Base-by-base conservation (phyloP, 2,888 invertebrate genomes). In the Caenorhabditis zanzibari region DNA sequence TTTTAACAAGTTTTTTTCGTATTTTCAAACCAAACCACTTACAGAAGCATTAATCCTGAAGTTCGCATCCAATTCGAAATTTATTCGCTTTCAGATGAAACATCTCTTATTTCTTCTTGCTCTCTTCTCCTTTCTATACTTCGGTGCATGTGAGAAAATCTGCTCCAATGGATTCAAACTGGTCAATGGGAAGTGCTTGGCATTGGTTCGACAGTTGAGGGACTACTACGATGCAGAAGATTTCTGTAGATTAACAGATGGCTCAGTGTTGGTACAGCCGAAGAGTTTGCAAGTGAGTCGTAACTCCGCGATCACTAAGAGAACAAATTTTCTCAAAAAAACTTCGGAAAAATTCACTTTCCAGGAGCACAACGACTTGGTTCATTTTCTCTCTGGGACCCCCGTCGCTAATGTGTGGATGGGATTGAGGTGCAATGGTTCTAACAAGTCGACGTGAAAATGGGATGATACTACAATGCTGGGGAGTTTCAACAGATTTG, bases 161-260 rank as follows among this genome's bases (percentile, higher is more conserved):
- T 54, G 54, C 26, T 24, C 54, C 26, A 54, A 26, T 24, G 54
- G 54, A 54, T 54, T 54, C 26, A 54, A 9, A 26, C 9, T 54
- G 26, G 54, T 54, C 54, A 54, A 54, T 14, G 26, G 22, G 1
- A 54, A 26, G 14, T 54, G 54, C 12, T 26, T 24, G 26, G 54
- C 2, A 12, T 6, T 54, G 2, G 54, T 54, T 14, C 24, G 26
- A 26, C 12, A 24, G 12, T 54, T 19, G 2, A 54, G 14, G 26
- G 22, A 26, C 14, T 26, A 54, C 14, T 5, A 10, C 4, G 14
- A 54, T 14, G 54, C 54, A 5, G 54, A 54, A 19, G 26, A 14
- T 5, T 9, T 12, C 2, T 54, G 54, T 24, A 10, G 14, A 14
- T 26, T 26, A 5, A 54, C 14, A 14, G 54, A 26, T 54, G 54